Evolutionary conservation across 2,797 vertebrate species (phyloP).

Genomic region (Otolemur crassicaudatus): DNA sequence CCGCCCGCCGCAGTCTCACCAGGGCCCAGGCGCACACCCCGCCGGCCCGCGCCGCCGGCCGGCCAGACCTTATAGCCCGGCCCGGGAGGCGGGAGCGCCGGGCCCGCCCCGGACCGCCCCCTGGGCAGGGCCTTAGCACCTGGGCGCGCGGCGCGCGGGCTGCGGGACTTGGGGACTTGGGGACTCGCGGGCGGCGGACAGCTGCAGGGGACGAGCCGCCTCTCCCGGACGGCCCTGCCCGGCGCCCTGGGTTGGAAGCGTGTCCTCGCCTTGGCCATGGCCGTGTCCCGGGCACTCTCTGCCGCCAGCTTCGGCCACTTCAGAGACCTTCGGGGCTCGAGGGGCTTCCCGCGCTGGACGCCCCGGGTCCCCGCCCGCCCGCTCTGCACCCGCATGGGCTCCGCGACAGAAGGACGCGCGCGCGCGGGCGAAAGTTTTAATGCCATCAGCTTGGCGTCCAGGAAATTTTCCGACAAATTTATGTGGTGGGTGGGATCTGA

Average conservation of each 20-base stretch:
- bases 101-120: neutral
- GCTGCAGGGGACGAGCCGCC: rapidly evolving
- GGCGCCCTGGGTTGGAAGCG: neutral
- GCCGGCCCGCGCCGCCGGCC: neutral
- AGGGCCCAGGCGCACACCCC: neutral
- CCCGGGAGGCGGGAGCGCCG: neutral
- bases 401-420: neutral
- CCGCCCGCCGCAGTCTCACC: neutral
- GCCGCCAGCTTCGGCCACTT: neutral
- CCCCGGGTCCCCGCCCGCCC: neutral
- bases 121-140: slow-evolving; percentile 44
- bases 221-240: neutral
- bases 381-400: neutral
- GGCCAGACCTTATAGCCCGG: slow-evolving; percentile 45
- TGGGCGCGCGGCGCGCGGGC: rapidly evolving
- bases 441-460: neutral
- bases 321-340: neutral
- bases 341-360: too few species aligned
- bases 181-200: rapidly evolving
- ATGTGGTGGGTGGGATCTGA: neutral
- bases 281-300: neutral
- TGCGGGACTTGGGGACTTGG: too few species aligned
- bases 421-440: neutral
- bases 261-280: neutral
- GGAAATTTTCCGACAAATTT: neutral